These are phyloP conservation scores for Thereva unica DNA, from an alignment of 2,888 invertebrate species.

Conservation along the genomic window DNA sequence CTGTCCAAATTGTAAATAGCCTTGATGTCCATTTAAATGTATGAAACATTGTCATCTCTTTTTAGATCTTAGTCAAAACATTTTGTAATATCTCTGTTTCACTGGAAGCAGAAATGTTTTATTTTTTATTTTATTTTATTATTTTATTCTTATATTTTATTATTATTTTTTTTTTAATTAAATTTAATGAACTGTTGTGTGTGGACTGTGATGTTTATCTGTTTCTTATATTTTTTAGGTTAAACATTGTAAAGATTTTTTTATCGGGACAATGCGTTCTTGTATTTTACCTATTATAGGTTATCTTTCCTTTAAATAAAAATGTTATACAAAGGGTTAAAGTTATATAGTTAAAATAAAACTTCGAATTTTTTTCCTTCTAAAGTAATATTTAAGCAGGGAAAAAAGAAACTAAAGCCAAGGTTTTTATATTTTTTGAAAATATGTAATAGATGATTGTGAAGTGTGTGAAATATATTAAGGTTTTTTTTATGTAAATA, in stretches of 20 bases:
- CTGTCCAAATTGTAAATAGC: slow-evolving; percentile 19
- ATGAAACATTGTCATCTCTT: slow-evolving; percentile 21
- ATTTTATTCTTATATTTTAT: slow-evolving; percentile 3
- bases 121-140: slow-evolving; percentile 7
- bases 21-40: slow-evolving; percentile 1
- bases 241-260: background rate
- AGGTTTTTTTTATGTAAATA: too few relatives aligned
- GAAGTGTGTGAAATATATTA: too few relatives aligned
- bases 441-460: too few relatives aligned
- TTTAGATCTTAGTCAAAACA: slow-evolving; percentile 13
- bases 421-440: too few relatives aligned
- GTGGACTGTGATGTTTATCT: slow-evolving; percentile 40
- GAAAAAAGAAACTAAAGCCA: too few relatives aligned
- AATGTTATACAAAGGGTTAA: too few relatives aligned
- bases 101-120: background rate
- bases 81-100: slow-evolving; percentile 7
- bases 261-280: too few relatives aligned
- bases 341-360: too few relatives aligned
- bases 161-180: background rate
- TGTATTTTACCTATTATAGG: too few relatives aligned
- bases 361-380: too few relatives aligned
- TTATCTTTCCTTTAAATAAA: too few relatives aligned
- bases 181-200: slow-evolving; percentile 5
- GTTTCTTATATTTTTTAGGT: slow-evolving; percentile 18
- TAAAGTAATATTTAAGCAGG: too few relatives aligned